phyloP scores from a whole-genome alignment of 2,888 invertebrate species.

The Polydrusus tereticollis region DNA sequence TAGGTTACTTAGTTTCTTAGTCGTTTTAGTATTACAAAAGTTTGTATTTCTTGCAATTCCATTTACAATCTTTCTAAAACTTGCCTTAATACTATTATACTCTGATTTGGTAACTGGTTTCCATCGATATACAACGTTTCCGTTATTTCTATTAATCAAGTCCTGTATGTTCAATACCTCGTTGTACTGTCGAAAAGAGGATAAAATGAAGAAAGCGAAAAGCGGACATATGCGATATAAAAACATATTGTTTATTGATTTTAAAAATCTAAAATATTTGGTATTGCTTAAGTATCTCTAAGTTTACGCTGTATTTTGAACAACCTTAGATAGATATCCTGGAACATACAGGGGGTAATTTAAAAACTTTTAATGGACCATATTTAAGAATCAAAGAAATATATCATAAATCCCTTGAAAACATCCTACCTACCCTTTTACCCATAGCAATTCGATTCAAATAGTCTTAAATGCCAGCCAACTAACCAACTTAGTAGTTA shows the following conservation, averaged over 20 bases:
- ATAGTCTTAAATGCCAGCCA: too few species aligned
- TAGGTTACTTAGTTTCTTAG: constrained; percentile 5
- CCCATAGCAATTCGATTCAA: too few species aligned
- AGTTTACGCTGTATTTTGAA: too few species aligned
- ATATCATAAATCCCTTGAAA: too few species aligned
- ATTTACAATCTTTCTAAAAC: constrained; percentile 21
- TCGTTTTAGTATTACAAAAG: constrained; percentile 20
- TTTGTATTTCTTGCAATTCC: not conserved
- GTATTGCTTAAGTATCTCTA: too few species aligned
- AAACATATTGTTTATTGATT: not conserved
- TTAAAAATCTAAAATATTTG: not conserved
- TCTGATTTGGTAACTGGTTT: constrained; percentile 54
- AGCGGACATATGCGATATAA: not conserved
- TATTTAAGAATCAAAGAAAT: too few species aligned
- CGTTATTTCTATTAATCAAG: constrained; percentile 54
- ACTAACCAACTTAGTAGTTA: too few species aligned
- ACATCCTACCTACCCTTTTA: too few species aligned
- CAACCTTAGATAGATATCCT: too few species aligned
- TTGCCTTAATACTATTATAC: constrained; percentile 55
- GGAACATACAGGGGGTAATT: too few species aligned
- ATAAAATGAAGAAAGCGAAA: constrained; percentile 32
- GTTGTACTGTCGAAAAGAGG: constrained; percentile 56
- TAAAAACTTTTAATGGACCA: too few species aligned
- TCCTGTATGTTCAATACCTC: constrained; percentile 58
- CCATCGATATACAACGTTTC: constrained; percentile 54